A percentile compares a stretch with the other conserved stretches of the same genome.
Conservation (phyloP, 2,888 invertebrate species). For the Gibbula magus region DNA sequence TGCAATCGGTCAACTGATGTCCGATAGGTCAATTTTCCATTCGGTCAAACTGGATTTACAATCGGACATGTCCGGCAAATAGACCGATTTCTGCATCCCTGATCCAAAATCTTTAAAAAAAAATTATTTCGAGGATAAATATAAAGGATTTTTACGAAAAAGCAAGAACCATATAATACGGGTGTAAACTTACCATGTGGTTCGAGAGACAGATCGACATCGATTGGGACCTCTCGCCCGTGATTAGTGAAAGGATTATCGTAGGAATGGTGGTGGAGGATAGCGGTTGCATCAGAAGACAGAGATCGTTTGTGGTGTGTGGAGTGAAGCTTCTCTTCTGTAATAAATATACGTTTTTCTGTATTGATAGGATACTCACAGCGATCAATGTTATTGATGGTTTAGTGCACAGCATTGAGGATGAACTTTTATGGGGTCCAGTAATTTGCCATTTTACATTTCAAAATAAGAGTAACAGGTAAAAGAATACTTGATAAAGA, state of each 20-base stretch:
- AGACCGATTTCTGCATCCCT: too few relatives aligned
- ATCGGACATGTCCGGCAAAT: too few relatives aligned
- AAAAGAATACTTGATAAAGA: too few relatives aligned
- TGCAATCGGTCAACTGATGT: too few relatives aligned
- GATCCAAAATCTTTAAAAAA: too few relatives aligned
- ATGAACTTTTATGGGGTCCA: too few relatives aligned
- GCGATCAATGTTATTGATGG: not conserved
- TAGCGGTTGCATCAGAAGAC: conserved; percentile 59
- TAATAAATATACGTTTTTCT: not conserved
- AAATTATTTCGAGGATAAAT: not conserved
- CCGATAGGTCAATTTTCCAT: too few relatives aligned
- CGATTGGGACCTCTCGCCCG: conserved; percentile 55
- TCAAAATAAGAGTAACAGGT: too few relatives aligned
- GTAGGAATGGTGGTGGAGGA: conserved; percentile 43
- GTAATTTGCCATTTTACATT: too few relatives aligned
- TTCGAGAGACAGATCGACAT: conserved; percentile 45
- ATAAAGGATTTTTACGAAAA: not conserved
- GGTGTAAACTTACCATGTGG: conserved; percentile 45
- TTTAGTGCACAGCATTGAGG: too few relatives aligned
- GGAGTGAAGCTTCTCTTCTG: conserved; percentile 37
- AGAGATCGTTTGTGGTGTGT: conserved; percentile 59
- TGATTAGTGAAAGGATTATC: conserved; percentile 39
- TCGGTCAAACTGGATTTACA: too few relatives aligned
- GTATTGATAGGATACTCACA: not conserved
- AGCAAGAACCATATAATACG: not conserved